Evolutionary conservation across 2,888 invertebrate genomes (phyloP), one percentile per base, ranked within the genome.

Genomic region (Hypercompe scribonia): DNA sequence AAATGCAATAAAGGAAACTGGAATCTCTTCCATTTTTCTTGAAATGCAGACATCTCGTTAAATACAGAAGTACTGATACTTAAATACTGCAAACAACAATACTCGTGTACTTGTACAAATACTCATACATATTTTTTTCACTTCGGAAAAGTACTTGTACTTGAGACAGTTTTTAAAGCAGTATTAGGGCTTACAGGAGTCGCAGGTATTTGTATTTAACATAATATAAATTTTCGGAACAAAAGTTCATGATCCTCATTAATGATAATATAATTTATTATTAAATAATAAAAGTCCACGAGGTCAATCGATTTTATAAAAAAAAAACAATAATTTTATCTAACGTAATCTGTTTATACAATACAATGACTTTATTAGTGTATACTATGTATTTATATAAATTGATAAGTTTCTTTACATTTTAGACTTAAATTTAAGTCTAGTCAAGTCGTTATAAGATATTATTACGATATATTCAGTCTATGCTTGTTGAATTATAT

Each of bases 381-480:
- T 31, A 54, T 13, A 61, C 58, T 61, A 69, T 34, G 3, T 54
- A 58, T 63, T 67, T 67, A 72, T 34, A 64, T 18, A 68, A 34
- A 34, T 39, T 39, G 31, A 72, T 65, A 46, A 68, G 28, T 33
- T 33, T 66, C 61, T 11, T 10, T 21, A 39, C 31, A 42, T n/a
- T 70, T 65, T 0, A 31, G 65, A 58, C 50, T 61, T 46, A 28
- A 70, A 24, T 61, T 8, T 50, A 61, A 28, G n/a, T 68, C 33
- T 65, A 36, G 54, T n/a, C 61, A 71, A 64, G 46, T 71, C 65
- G 61, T 31, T 64, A 15, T 72, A 73, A 70, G 33, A 68, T 78
- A 73, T 54, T 71, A 72, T 75, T 71, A 31, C 64, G 76, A 68
- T 63, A 46, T 68, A 74, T 76, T 81, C 84, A 82, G 82, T 83